Percentiles rank a stretch among this genome's conserved stretches.
Evolutionary conservation across 37 sponge, comb jelly and placozoan species (phyloP).

Genomic region (Halisarca cf. caerulea): DNA sequence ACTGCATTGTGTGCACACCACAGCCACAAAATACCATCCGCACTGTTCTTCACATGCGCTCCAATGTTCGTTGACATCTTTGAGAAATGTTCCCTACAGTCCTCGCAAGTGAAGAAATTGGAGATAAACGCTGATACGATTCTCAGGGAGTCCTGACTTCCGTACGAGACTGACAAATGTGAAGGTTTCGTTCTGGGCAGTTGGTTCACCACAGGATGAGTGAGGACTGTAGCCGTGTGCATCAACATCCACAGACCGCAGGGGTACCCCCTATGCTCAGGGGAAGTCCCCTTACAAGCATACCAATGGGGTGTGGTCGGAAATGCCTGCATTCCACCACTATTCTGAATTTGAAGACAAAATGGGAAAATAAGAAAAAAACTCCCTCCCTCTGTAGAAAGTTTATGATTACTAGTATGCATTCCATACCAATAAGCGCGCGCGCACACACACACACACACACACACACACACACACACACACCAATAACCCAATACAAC

Average conservation of each 20-base stretch:
- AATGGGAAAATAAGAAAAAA: not conserved
- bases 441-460: too few species aligned
- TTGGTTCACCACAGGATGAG: constrained; percentile 34
- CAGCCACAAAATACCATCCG: constrained; percentile 90
- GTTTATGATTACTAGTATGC: too few species aligned
- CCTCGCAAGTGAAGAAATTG: constrained; percentile 90
- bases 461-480: too few species aligned
- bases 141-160: constrained; percentile 50
- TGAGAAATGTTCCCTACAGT: constrained; percentile 83
- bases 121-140: constrained; percentile 53
- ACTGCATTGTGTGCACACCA: constrained; percentile 94
- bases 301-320: constrained; percentile 63
- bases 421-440: too few species aligned
- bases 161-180: constrained; percentile 13
- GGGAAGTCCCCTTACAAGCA: constrained; percentile 76
- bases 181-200: not conserved
- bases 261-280: constrained; percentile 85
- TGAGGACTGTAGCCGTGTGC: constrained; percentile 79
- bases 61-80: constrained; percentile 46
- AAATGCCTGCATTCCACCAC: constrained; percentile 25
- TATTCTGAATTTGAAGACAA: constrained; percentile 29
- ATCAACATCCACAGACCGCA: constrained; percentile 93
- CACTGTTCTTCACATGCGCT: constrained; percentile 32
- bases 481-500: too few species aligned
- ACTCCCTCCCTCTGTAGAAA: too few species aligned